Percentiles rank a stretch among this genome's conserved stretches.
phyloP scores from a whole-genome alignment of 2,113 vertebrate species.

The Channa maculata region DNA sequence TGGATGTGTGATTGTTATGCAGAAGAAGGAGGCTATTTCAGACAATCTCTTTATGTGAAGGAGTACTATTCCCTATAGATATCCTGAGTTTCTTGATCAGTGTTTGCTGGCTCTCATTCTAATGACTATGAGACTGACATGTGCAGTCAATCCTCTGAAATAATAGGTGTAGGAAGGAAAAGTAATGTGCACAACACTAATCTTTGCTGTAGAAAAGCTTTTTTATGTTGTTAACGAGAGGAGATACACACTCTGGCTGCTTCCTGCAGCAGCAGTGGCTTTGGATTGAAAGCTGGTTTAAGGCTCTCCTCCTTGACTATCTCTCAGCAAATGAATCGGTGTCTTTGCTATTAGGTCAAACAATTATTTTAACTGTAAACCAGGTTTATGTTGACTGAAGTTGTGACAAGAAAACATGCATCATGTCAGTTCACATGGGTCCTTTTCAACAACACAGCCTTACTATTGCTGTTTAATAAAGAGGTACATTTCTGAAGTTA shows the following conservation, averaged over 20 bases:
- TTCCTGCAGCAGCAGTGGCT: background rate
- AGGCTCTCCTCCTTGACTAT: background rate
- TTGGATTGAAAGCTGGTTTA: background rate
- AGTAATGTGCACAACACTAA: slow-evolving; percentile 7
- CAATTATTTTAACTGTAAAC: too few relatives aligned
- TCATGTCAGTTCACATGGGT: too few relatives aligned
- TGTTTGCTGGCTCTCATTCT: slow-evolving; percentile 38
- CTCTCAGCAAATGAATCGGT: background rate
- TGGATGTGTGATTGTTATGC: slow-evolving; percentile 37
- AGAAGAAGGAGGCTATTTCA: slow-evolving; percentile 30
- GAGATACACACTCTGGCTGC: slow-evolving; percentile 11
- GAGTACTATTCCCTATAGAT: slow-evolving; percentile 52
- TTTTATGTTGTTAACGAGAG: slow-evolving; percentile 4
- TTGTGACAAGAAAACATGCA: too few relatives aligned
- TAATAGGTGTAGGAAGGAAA: slow-evolving; percentile 17
- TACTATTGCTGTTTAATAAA: too few relatives aligned
- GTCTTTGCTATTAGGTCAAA: too few relatives aligned
- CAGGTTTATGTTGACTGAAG: too few relatives aligned
- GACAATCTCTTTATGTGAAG: slow-evolving; percentile 32
- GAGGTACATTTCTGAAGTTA: background rate
- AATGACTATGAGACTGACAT: slow-evolving; percentile 45
- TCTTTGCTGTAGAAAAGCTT: slow-evolving; percentile 8
- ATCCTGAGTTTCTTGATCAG: slow-evolving; percentile 47
- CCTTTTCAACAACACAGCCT: too few relatives aligned
- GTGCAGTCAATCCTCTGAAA: slow-evolving; percentile 34